Base-by-base conservation (phyloP, 1,140 invertebrate species). In the Trypoxylus dichotomus region DNA sequence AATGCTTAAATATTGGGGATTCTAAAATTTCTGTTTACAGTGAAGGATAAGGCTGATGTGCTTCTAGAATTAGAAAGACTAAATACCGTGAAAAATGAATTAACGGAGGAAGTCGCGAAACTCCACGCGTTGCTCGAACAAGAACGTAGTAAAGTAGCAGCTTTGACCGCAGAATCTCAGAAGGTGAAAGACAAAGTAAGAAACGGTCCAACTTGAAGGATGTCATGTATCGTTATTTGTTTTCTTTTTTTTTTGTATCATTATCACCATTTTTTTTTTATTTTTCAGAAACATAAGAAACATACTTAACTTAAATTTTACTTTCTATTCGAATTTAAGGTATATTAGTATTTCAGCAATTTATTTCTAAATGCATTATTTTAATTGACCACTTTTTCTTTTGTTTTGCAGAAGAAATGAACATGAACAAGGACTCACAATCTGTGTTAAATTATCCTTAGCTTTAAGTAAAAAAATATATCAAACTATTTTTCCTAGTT, bases 41-140 rank as follows among this genome's bases (percentile, higher is more conserved):
- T 93, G 91, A 91, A 91, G 85, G 93, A 95, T 77, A 95, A 95
- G 85, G 94, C 93, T 1, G 90, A 93, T 77, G 89, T 95, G 13
- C 84, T 95, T 75, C 87, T 91, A n/a, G 93, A 95, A 85, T 90
- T 95, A 58, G 92, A 94, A 74, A 89, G 91, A 80, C 85, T 95
- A 75, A 89, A 90, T 60, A 88, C 90, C 72, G 91, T 94, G 25
- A 91, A 93, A 80, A 90, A 92, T 78, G 94, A 95, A 84, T 85
- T 95, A 5, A 94, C 92, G 19, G 90, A 91, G 3, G 91, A 94
- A 87, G 88, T 95, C 27, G 84, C 89, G 15, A 85, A 88, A 47
- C 85, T 95, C 19, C 92, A 93, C 83, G 90, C 90, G 29, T 91
- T 93, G 77, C 87, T 96, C 24, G 94, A 96, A 84, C 93, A 94